Conservation (phyloP, 2,113 vertebrate genomes). For the Steatornis caripensis region DNA sequence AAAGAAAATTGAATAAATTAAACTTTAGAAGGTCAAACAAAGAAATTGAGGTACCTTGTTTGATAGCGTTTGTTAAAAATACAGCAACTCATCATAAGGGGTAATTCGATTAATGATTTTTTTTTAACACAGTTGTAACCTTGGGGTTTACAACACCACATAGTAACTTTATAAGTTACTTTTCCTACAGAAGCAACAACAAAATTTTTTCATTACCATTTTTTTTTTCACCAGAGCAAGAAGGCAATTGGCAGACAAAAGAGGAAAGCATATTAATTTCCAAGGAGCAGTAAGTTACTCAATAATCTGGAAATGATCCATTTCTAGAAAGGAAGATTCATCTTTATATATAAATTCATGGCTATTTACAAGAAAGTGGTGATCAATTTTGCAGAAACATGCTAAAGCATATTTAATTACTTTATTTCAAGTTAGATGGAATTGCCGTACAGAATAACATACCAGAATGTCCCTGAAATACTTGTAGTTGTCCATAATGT, state of each 20-base stretch:
- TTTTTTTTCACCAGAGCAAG: fast-evolving
- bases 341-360: background rate
- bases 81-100: background rate
- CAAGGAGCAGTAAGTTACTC: background rate
- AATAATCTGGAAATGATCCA: background rate
- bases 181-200: background rate
- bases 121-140: background rate
- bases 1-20: background rate
- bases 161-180: background rate
- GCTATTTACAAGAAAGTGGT: background rate
- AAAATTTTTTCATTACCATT: background rate
- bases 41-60: background rate
- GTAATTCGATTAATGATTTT: background rate
- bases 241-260: background rate
- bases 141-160: background rate
- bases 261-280: background rate
- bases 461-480: background rate
- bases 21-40: background rate
- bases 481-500: background rate
- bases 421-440: background rate
- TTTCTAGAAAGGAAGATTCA: background rate
- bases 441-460: background rate
- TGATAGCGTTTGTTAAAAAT: background rate
- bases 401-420: background rate
- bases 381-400: background rate